Percentiles rank a stretch among this genome's conserved stretches.
Evolutionary conservation across 2,888 invertebrate genomes (phyloP).

Genomic region (Tanypteryx hageni): DNA sequence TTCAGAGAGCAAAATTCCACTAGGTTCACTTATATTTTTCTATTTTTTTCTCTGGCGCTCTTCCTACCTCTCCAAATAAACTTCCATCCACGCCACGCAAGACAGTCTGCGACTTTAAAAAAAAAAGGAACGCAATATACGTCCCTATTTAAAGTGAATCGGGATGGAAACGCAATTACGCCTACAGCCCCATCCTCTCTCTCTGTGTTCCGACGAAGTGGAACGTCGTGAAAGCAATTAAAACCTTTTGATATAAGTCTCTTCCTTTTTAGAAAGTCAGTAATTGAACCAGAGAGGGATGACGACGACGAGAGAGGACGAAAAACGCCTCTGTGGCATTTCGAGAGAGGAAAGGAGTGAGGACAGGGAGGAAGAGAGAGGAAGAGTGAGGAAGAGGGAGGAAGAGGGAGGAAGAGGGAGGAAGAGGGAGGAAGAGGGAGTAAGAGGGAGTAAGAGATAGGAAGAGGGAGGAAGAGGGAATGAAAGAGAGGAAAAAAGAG

Average conservation of each 20-base stretch:
- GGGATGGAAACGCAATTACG: slow-evolving; percentile 1
- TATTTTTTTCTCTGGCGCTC: no score
- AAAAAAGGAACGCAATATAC: not conserved
- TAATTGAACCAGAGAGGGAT: not conserved
- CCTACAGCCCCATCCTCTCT: not conserved
- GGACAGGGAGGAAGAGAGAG: not conserved
- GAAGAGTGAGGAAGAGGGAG: not conserved
- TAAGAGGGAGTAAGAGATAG: not conserved
- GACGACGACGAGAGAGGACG: not conserved
- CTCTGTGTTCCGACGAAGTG: not conserved
- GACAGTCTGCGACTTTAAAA: no score
- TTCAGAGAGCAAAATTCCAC: no score
- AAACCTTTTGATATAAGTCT: slow-evolving; percentile 2
- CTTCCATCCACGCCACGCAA: no score
- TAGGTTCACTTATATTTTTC: no score
- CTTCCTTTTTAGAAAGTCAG: not conserved
- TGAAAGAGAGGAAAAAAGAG: no score
- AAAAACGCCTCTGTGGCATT: not conserved
- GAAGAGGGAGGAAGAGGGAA: no score
- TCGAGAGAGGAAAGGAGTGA: not conserved
- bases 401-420: no score
- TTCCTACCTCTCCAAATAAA: no score
- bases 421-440: no score
- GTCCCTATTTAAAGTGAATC: not conserved
- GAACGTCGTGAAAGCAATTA: not conserved